Evolutionary conservation across 1,140 invertebrate genomes (phyloP).

Genomic region (Coelopa frigida): DNA sequence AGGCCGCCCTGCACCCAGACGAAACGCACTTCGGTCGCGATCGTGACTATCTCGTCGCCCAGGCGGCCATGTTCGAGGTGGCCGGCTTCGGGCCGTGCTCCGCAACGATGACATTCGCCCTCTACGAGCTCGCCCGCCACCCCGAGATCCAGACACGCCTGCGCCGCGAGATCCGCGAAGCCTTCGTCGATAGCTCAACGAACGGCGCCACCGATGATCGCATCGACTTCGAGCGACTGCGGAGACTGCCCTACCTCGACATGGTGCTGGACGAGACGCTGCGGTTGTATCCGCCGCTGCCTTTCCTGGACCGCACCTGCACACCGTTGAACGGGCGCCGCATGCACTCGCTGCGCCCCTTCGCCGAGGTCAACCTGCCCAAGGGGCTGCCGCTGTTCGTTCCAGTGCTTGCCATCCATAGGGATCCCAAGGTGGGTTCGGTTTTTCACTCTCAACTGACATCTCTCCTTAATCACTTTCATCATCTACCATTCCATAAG

Average conservation of each 20-base stretch:
- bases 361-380: constrained; percentile 32
- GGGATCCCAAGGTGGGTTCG: constrained; percentile 33
- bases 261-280: constrained; percentile 50
- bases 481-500: too few species aligned
- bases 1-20: constrained; percentile 36
- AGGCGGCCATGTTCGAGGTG: constrained; percentile 62
- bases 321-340: constrained; percentile 37
- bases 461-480: too few species aligned
- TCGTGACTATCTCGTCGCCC: constrained; percentile 51
- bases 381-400: constrained; percentile 39
- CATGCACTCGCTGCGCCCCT: constrained; percentile 34
- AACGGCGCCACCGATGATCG: constrained; percentile 52
- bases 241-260: constrained; percentile 56
- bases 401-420: constrained; percentile 36
- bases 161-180: constrained; percentile 54
- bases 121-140: constrained; percentile 63
- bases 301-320: constrained; percentile 38
- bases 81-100: constrained; percentile 74
- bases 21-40: constrained; percentile 38
- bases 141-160: constrained; percentile 60
- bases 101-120: constrained; percentile 56
- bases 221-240: too few species aligned
- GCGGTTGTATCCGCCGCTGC: constrained; percentile 35
- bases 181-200: constrained; percentile 44
- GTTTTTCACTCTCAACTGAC: too few species aligned